phyloP scores from a whole-genome alignment of 2,888 invertebrate species.

The Aleiodes testaceus region DNA sequence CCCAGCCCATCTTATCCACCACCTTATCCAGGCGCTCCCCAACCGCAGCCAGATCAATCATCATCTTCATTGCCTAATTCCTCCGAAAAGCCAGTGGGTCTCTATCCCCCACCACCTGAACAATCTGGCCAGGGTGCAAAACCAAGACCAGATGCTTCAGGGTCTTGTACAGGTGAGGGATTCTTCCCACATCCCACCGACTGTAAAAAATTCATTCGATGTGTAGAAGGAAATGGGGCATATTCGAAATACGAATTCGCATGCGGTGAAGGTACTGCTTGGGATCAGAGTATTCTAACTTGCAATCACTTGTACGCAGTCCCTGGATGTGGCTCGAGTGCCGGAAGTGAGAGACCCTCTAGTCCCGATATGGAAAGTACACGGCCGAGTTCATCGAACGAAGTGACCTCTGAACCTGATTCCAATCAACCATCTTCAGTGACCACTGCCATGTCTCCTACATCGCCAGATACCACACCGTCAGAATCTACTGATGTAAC shows the following conservation, averaged over 20 bases:
- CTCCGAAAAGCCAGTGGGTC: conserved; percentile 37
- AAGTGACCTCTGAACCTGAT: conserved; percentile 22
- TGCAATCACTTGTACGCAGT: conserved; percentile 78
- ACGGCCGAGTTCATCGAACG: conserved; percentile 18
- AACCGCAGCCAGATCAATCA: conserved; percentile 50
- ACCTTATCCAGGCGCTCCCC: conserved; percentile 56
- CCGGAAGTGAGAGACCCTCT: conserved; percentile 22
- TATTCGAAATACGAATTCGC: conserved; percentile 76
- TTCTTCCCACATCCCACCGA: conserved; percentile 80
- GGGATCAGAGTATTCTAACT: conserved; percentile 79
- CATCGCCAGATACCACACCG: background rate
- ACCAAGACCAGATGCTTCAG: conserved; percentile 36
- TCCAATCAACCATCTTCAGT: background rate
- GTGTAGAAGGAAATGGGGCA: conserved; percentile 77
- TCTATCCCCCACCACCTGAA: conserved; percentile 14
- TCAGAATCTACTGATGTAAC: background rate
- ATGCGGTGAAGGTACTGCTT: conserved; percentile 81
- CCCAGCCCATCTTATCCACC: conserved; percentile 57
- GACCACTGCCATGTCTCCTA: background rate
- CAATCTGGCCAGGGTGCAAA: background rate
- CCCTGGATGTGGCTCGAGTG: conserved; percentile 55
- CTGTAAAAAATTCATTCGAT: conserved; percentile 85
- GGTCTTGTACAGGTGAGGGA: conserved; percentile 78
- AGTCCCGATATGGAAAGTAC: background rate
- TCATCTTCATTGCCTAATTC: conserved; percentile 46